A percentile compares a stretch with the other conserved stretches of the same genome.
phyloP scores from a whole-genome alignment of 2,113 vertebrate species.

The Atractosteus spatula region DNA sequence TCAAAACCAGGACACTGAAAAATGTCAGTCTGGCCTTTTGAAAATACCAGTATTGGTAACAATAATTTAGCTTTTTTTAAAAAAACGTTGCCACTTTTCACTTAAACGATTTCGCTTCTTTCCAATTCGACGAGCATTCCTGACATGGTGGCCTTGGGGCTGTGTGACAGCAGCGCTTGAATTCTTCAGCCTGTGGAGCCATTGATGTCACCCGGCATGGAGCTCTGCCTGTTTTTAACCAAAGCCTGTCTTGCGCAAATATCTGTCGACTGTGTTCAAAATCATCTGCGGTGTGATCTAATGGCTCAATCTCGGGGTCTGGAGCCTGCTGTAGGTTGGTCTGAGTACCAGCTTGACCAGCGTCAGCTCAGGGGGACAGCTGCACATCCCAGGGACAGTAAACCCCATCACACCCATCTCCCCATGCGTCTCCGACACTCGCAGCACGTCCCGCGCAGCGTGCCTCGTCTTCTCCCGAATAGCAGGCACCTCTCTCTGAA shows the following conservation, averaged over 20 bases:
- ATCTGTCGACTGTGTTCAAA: conserved; percentile 46
- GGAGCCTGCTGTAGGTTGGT: conserved; percentile 33
- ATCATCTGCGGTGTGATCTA: conserved; percentile 66
- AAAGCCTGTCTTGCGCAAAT: conserved; percentile 13
- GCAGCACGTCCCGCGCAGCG: too few relatives aligned
- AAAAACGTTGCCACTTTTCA: neutral
- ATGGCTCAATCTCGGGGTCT: conserved; percentile 38
- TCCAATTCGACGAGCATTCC: neutral
- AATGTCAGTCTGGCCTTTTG: too few relatives aligned
- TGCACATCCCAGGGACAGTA: conserved; percentile 39
- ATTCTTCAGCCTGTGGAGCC: conserved; percentile 21
- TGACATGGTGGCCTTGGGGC: conserved; percentile 34
- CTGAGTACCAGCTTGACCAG: conserved; percentile 38
- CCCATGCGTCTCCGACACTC: neutral
- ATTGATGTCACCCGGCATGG: conserved; percentile 35
- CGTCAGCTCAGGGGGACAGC: conserved; percentile 51
- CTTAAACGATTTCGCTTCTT: conserved; percentile 13
- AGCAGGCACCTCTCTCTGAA: neutral
- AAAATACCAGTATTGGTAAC: too few relatives aligned
- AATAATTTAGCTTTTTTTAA: too few relatives aligned
- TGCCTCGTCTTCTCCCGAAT: neutral
- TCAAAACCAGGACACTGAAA: too few relatives aligned
- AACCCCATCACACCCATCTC: conserved; percentile 19
- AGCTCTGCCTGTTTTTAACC: conserved; percentile 38
- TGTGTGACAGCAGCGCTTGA: conserved; percentile 31